phyloP scores from a whole-genome alignment of 2,888 invertebrate genomes.

The Aleiodes leptofemur region DNA sequence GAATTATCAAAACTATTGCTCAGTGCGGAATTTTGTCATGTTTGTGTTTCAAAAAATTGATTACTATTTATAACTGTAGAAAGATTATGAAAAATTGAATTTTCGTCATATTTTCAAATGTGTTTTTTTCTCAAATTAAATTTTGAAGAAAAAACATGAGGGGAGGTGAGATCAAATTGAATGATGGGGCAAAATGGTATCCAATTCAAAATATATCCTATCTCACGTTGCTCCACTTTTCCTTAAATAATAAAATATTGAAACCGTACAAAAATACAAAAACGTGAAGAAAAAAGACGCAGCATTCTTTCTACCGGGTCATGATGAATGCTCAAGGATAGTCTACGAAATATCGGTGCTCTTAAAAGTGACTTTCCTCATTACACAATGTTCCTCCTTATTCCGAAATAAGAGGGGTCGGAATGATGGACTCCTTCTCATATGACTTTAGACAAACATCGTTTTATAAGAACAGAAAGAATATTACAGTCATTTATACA shows the following conservation, averaged over 20 bases:
- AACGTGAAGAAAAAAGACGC: neutral
- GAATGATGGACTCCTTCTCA: slow-evolving; percentile 55
- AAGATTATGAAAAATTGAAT: no score
- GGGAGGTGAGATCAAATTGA: no score
- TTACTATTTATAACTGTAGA: no score
- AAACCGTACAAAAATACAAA: no score
- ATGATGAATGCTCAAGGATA: slow-evolving; percentile 31
- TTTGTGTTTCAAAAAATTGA: no score
- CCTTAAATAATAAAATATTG: no score
- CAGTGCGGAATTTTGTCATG: neutral
- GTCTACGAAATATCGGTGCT: slow-evolving; percentile 38
- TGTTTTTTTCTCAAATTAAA: no score
- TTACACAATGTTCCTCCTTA: slow-evolving; percentile 48
- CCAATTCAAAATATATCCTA: no score
- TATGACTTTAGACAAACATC: slow-evolving; percentile 55
- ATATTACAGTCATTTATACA: slow-evolving; percentile 59
- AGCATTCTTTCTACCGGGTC: slow-evolving; percentile 18
- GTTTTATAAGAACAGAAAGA: slow-evolving; percentile 55
- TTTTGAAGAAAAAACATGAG: no score
- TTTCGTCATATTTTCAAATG: no score
- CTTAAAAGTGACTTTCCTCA: slow-evolving; percentile 53
- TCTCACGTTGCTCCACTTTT: no score
- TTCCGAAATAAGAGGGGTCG: slow-evolving; percentile 32
- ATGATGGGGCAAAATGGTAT: no score
- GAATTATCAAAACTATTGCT: neutral